These are phyloP conservation scores for Notodonta ziczac DNA, from an alignment of 2,888 invertebrate species.

Conservation along the genomic window DNA sequence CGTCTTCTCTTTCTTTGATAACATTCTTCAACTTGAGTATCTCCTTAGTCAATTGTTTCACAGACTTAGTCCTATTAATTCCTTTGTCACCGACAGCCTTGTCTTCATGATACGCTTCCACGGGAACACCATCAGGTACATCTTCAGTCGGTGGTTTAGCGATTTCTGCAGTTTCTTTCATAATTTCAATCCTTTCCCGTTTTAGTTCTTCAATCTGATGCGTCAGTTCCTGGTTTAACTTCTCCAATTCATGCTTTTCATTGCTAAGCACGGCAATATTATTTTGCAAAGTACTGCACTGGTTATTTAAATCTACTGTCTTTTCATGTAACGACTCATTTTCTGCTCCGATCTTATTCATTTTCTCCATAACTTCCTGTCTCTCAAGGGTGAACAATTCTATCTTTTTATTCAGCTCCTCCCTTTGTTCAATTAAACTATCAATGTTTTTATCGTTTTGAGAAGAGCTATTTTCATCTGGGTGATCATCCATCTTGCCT, in stretches of 20 bases:
- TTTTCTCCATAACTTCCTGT: constrained; percentile 88
- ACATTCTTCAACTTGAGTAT: constrained; percentile 78
- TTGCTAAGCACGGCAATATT: constrained; percentile 73
- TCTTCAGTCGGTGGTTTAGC: constrained; percentile 67
- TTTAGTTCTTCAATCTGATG: constrained; percentile 76
- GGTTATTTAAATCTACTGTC: constrained; percentile 78
- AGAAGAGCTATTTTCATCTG: constrained; percentile 38
- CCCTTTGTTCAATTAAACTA: constrained; percentile 86
- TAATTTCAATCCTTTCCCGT: constrained; percentile 69
- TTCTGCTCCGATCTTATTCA: constrained; percentile 86
- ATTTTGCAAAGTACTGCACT: constrained; percentile 76
- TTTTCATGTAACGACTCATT: constrained; percentile 82
- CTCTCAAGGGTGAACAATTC: constrained; percentile 88
- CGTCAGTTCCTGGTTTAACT: constrained; percentile 64
- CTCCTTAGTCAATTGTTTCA: constrained; percentile 81
- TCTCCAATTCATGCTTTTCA: constrained; percentile 69
- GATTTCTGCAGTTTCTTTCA: constrained; percentile 72
- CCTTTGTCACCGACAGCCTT: constrained; percentile 67
- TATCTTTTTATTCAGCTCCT: constrained; percentile 87
- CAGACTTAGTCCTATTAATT: constrained; percentile 67
- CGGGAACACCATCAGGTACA: constrained; percentile 49
- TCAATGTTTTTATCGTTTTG: constrained; percentile 83
- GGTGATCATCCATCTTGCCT: constrained; percentile 49
- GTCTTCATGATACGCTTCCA: constrained; percentile 68
- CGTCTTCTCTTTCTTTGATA: constrained; percentile 80